Conservation (phyloP, 2,888 invertebrate genomes). For the Philopedon plagiatum region DNA sequence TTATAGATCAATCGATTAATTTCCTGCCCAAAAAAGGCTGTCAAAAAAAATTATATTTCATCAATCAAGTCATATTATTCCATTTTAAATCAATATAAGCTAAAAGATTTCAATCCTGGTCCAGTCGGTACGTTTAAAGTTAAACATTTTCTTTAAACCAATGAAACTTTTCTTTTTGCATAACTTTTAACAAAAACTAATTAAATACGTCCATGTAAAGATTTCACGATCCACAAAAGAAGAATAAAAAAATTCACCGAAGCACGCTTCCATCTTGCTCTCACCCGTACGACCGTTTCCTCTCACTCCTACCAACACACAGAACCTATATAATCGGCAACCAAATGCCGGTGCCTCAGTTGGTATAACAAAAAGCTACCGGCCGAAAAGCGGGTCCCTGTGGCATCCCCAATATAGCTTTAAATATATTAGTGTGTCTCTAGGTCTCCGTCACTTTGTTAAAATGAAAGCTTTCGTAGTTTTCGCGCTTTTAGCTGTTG, state of each 20-base stretch:
- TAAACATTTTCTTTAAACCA: too few relatives aligned
- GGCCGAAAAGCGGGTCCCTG: conserved; percentile 29
- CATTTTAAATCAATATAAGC: too few relatives aligned
- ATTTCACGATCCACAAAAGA: not conserved
- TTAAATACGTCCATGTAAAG: not conserved
- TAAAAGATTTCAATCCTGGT: too few relatives aligned
- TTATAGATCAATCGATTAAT: too few relatives aligned
- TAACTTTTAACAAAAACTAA: not conserved
- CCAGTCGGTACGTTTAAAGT: too few relatives aligned
- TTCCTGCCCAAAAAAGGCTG: too few relatives aligned
- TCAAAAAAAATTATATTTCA: too few relatives aligned
- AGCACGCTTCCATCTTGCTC: conserved; percentile 34
- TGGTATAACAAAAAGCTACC: conserved; percentile 36
- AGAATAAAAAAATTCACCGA: not conserved
- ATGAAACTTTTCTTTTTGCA: too few relatives aligned
- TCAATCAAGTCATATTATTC: too few relatives aligned
- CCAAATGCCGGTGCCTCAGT: conserved; percentile 31
- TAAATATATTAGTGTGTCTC: conserved; percentile 23
- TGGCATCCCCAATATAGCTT: conserved; percentile 6
- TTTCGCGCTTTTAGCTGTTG: conserved; percentile 71
- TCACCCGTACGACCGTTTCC: conserved; percentile 29
- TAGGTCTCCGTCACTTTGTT: conserved; percentile 7
- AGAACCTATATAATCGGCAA: conserved; percentile 45
- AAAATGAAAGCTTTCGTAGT: conserved; percentile 74
- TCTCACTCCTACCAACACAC: conserved; percentile 38